phyloP scores from a whole-genome alignment of 2,888 invertebrate genomes.

The Drosophila nr. perissopoda region DNA sequence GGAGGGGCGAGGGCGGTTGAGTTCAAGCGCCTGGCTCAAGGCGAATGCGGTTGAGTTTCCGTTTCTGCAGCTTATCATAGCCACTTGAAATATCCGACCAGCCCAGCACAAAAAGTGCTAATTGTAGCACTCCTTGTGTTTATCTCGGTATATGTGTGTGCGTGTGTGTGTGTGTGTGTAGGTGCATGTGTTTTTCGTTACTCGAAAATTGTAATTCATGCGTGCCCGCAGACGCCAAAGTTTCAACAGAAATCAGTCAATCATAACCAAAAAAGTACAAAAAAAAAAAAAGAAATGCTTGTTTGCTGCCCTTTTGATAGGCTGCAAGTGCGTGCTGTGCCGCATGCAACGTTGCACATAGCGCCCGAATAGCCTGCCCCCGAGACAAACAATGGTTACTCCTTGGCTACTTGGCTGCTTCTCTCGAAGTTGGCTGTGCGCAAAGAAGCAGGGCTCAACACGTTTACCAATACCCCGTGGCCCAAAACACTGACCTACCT shows the following conservation, averaged over 20 bases:
- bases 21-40: conserved; percentile 79
- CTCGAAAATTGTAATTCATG: conserved; percentile 77
- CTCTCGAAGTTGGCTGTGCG: conserved; percentile 41
- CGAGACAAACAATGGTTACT: conserved; percentile 21
- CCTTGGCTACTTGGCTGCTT: conserved; percentile 10
- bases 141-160: conserved; percentile 24
- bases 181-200: conserved; percentile 65
- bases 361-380: conserved; percentile 11
- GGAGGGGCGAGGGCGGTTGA: background rate
- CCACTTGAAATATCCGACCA: conserved; percentile 56
- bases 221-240: conserved; percentile 78
- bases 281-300: conserved; percentile 16
- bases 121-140: conserved; percentile 56
- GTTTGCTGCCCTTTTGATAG: conserved; percentile 38
- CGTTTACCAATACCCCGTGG: conserved; percentile 21
- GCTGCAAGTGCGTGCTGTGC: conserved; percentile 64
- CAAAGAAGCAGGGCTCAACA: conserved; percentile 54
- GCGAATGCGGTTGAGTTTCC: conserved; percentile 59
- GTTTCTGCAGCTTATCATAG: conserved; percentile 66
- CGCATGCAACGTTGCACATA: conserved; percentile 66
- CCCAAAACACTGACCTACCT: conserved; percentile 62
- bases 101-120: conserved; percentile 68
- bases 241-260: conserved; percentile 80
- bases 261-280: conserved; percentile 69
- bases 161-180: conserved; percentile 17